Percentiles rank a stretch among this genome's conserved stretches.
Evolutionary conservation across 2,113 vertebrate species (phyloP).

Genomic region (Colinus virginianus): DNA sequence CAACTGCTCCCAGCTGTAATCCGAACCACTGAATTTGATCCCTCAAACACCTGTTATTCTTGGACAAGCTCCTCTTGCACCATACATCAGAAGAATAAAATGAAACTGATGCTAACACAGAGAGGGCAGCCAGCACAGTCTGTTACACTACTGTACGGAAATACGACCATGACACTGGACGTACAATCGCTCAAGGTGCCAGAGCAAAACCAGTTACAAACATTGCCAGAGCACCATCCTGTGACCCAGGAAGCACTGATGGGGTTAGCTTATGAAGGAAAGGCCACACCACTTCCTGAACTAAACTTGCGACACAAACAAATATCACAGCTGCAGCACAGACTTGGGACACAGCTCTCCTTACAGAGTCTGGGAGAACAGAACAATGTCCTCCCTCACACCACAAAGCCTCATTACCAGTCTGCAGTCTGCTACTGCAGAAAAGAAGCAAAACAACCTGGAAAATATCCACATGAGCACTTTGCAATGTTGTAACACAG

Average conservation of each 20-base stretch:
- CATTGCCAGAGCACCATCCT: not conserved
- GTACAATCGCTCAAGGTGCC: not conserved
- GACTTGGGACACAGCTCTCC: not conserved
- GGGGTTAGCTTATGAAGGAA: not conserved
- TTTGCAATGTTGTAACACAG: rapidly evolving
- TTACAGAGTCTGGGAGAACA: not conserved
- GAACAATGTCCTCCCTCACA: not conserved
- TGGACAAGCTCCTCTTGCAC: conserved; percentile 66
- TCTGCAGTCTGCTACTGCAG: not conserved
- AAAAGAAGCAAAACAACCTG: not conserved
- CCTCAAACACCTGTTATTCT: conserved; percentile 72
- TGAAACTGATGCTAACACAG: conserved; percentile 54
- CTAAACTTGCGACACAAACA: not conserved
- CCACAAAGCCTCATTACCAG: not conserved
- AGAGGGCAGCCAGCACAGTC: conserved; percentile 49
- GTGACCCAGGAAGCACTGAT: not conserved
- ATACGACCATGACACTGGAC: not conserved
- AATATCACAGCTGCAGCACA: not conserved
- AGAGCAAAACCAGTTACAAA: conserved; percentile 17
- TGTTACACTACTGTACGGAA: not conserved
- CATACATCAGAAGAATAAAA: conserved; percentile 66
- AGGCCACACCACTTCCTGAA: not conserved
- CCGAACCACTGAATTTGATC: conserved; percentile 55
- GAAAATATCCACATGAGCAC: not conserved
- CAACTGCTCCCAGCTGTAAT: conserved; percentile 69